Evolutionary conservation across 2,797 vertebrate species (phyloP).

Genomic region (Anguilla pacifica): DNA sequence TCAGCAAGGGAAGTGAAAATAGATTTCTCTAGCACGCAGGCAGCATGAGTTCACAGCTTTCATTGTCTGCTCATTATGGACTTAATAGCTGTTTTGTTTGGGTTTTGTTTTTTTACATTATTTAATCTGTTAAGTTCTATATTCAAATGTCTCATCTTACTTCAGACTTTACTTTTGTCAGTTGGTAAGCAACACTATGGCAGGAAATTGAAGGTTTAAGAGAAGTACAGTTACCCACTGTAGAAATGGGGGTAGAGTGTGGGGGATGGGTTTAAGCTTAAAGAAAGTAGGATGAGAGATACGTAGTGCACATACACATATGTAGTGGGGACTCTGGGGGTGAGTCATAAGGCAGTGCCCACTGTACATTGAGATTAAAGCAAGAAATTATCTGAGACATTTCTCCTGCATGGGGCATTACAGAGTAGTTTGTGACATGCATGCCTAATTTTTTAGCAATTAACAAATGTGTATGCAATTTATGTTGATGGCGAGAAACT

Average conservation of each 20-base stretch:
- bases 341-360: not conserved
- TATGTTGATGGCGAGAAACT: not conserved
- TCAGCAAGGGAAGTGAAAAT: not conserved
- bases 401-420: not conserved
- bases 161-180: not conserved
- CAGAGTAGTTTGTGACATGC: not conserved
- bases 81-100: not conserved
- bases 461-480: not conserved
- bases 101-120: not conserved
- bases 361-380: not conserved
- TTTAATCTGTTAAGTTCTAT: not conserved
- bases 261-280: not conserved
- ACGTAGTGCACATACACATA: not conserved
- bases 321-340: not conserved
- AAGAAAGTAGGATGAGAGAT: not conserved
- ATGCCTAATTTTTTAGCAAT: not conserved
- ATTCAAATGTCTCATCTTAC: not conserved
- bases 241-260: not conserved
- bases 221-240: not conserved
- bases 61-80: not conserved
- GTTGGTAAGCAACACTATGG: not conserved
- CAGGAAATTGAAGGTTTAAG: not conserved
- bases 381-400: not conserved
- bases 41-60: not conserved
- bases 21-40: not conserved